Evolutionary conservation across 2,113 vertebrate species (phyloP).

Genomic region (Onychorhynchus coronatus): DNA sequence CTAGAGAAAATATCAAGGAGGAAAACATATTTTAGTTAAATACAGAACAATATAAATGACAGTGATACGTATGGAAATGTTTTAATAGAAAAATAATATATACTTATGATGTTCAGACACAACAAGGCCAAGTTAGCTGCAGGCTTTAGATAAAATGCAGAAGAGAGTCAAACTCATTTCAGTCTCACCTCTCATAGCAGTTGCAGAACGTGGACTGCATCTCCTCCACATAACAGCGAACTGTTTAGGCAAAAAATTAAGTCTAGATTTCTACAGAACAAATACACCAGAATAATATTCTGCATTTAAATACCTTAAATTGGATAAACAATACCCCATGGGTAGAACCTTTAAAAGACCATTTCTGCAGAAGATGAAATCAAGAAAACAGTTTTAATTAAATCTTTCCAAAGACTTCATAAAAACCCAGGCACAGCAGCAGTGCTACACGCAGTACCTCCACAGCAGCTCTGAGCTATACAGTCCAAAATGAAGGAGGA

Average conservation of each 20-base stretch:
- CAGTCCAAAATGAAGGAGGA: not conserved
- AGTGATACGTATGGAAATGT: not conserved
- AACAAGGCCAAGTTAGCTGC: not conserved
- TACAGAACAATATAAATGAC: not conserved
- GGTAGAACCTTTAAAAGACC: not conserved
- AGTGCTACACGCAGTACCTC: not conserved
- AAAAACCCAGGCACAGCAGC: conserved; percentile 27
- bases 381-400: conserved; percentile 53
- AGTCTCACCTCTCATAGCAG: not conserved
- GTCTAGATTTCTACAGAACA: not conserved
- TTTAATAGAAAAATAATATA: not conserved
- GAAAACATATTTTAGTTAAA: not conserved
- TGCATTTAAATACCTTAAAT: conserved; percentile 10
- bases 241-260: not conserved
- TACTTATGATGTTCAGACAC: not conserved
- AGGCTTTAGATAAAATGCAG: not conserved
- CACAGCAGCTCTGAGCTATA: not conserved
- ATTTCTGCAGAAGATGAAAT: conserved; percentile 11
- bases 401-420: conserved; percentile 37
- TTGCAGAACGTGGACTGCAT: not conserved
- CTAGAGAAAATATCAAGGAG: not conserved
- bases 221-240: not conserved
- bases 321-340: not conserved
- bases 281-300: not conserved
- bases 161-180: not conserved